Evolutionary conservation across 2,888 invertebrate genomes (phyloP), one percentile per base, ranked within the genome.

Genomic region (Drosophila austrosaltans): DNA sequence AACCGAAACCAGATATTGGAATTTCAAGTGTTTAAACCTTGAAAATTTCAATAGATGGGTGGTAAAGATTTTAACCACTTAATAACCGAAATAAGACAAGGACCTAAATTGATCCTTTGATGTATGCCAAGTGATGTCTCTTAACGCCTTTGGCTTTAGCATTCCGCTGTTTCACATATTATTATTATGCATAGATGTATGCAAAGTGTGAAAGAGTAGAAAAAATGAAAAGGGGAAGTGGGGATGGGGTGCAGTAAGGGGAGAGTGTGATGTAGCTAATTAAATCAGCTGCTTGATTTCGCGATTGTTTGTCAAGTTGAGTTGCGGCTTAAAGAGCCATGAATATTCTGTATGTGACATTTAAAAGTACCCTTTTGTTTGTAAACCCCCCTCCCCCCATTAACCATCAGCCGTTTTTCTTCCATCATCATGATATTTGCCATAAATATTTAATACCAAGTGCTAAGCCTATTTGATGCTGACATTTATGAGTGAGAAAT

Each of bases 261-360:
- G 54, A 7, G 60, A 2, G 12, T 30, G 20, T 61, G 32, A 32
- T 48, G 48, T 48, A 69, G 54, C 59, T 76, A 80, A 80, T 79
- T 80, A 73, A 79, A 78, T 73, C 70, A 73, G 66, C 48, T 77
- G 70, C 53, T 62, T 75, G 79, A 79, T 75, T 79, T 70, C 65
- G 69, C 69, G 80, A 71, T 73, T 73, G 65, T 61, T 60, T 54
- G 54, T 16, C 48, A 62, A 59, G 56, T 53, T 59, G 10, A 8
- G 66, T 74, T 73, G 73, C 30, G 54, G 32, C 54, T 54, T 28
- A 28, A 28, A 30, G 54, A 54, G 30, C 54, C 32, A 54, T 54
- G 32, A 54, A 54, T 48, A 48, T 48, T 22, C 48, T 48, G 54
- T 74, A 71, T 25, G 36, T 25, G 48, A 48, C 48, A 48, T 48